Base-by-base conservation (phyloP, 2,113 vertebrate species). In the Mobula birostris region DNA sequence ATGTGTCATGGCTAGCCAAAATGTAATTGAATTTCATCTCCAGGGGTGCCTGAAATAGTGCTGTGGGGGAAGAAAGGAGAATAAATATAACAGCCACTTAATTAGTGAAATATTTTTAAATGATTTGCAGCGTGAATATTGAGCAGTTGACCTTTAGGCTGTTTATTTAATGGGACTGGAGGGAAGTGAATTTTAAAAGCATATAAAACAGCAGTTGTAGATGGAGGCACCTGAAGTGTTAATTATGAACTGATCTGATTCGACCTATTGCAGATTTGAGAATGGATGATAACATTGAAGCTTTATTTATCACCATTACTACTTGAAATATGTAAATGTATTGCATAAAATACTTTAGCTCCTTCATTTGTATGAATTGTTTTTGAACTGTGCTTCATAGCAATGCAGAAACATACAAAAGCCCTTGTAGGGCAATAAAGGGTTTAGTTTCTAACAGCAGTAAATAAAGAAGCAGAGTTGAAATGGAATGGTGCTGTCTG, bases 1-100 rank as follows among this genome's bases (percentile, higher is more conserved):
- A 48, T 93, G 36, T 70, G 91, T 29, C 48, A 93, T 56, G 9
- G 40, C 40, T 87, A 87, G 36, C 83, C 83, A 74, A 74, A 93
- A 74, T 14, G 68, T 48, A 93, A 24, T 70, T 93, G 91, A 93
- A 93, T 29, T 56, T 93, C 24, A 27, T 56, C 91, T 76, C 91
- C 2, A 66, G 90, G 48, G 68, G 68, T 68, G 40, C 66, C 61
- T 29, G 27, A 93, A 74, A 56, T 93, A 76, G 8, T 93, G 32
- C 19, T 5, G 1, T 2, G n/a, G 68, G 27, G 66, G 80, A 32
- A 40, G 21, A 83, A 36, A 29, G 8, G 24, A 85, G 83, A 72
- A 72, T 93, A 40, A 82, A 70, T 93, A 70, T 24, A 93, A 29
- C 24, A 48, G 91, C 91, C 40, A 70, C 70, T 93, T 70, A 74